Percentiles rank a stretch among this genome's conserved stretches.
Conservation (phyloP, 2,888 invertebrate species). For the Oscheius myriophilus region DNA sequence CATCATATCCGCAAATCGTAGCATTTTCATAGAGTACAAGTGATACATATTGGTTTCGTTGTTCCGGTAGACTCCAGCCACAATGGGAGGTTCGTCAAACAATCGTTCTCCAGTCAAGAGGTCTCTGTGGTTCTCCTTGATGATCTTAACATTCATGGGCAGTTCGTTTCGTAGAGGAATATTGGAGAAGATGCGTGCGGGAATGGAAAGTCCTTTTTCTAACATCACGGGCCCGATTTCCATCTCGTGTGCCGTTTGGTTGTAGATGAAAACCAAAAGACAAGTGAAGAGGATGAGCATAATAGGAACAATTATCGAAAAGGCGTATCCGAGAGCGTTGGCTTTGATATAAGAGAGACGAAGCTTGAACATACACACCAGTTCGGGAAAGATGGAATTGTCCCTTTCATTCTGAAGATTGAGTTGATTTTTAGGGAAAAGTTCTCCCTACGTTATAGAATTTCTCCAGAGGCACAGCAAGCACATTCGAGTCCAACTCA, state of each 20-base stretch:
- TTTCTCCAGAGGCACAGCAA: neutral
- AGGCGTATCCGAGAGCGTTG: neutral
- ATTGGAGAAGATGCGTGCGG: neutral
- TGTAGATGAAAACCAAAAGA: neutral
- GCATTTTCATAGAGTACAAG: slow-evolving; percentile 20
- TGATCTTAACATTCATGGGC: neutral
- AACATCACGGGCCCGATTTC: slow-evolving; percentile 8
- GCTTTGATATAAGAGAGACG: neutral
- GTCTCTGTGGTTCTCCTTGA: neutral
- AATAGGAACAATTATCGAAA: neutral
- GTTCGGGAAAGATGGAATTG: slow-evolving; percentile 6
- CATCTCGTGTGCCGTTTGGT: neutral
- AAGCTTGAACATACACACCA: neutral
- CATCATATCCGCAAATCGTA: slow-evolving; percentile 9
- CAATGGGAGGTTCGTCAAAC: slow-evolving; percentile 17
- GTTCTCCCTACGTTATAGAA: neutral
- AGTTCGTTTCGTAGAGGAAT: neutral
- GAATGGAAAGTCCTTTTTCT: neutral
- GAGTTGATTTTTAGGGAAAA: no score
- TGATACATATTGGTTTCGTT: neutral
- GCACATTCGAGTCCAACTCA: neutral
- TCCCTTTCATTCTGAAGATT: neutral
- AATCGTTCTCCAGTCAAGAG: slow-evolving; percentile 4
- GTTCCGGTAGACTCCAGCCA: slow-evolving; percentile 4
- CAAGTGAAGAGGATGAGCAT: neutral